Evolutionary conservation across 2,888 invertebrate genomes (phyloP), one percentile per base, ranked within the genome.

Genomic region (Stegophylla sp.): DNA sequence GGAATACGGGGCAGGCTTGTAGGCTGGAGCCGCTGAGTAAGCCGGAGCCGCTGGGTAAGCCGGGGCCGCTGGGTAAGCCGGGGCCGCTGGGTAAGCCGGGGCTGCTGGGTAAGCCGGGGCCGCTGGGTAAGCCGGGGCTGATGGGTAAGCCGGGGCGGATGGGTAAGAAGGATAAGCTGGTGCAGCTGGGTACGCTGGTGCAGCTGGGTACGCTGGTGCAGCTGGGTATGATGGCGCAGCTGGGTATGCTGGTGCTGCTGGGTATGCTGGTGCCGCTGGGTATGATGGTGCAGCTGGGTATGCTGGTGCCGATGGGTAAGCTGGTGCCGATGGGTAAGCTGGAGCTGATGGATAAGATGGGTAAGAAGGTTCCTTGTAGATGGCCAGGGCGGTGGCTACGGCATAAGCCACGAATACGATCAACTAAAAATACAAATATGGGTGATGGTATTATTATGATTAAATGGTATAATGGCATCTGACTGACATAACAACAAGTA

Each of bases 221-320:
- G 82, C 66, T 23, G 77, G 59, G 76, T 82, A 82, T 5, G 76
- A 48, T 3, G 83, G 81, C 53, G 72, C 85, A 10, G 85, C 75
- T 84, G 83, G 83, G 41, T 84, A 84, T 79, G 84, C 82, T 81
- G 84, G 84, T 59, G 76, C 64, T 0, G 79, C 81, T 26, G 82
- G 17, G 72, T 76, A 71, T 72, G 82, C 82, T 13, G 82, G 81
- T 15, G 73, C 61, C 23, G 82, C 66, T 34, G 77, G 59, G 76
- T 82, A 82, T 9, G 76, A 51, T 7, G 83, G 81, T 53, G 72
- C 85, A 12, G 85, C 75, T 84, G 83, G 73, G 84, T 83, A 66
- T 81, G 84, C 82, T 81, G 82, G 72, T 85, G 85, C 59, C 85
- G 85, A 53, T 7, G 85, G 7, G 87, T 86, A 13, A 86, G 86